A percentile compares a stretch with the other conserved stretches of the same genome.
These are phyloP conservation scores for Chrysolina americana DNA, from an alignment of 2,888 invertebrate species.

Conservation along the genomic window DNA sequence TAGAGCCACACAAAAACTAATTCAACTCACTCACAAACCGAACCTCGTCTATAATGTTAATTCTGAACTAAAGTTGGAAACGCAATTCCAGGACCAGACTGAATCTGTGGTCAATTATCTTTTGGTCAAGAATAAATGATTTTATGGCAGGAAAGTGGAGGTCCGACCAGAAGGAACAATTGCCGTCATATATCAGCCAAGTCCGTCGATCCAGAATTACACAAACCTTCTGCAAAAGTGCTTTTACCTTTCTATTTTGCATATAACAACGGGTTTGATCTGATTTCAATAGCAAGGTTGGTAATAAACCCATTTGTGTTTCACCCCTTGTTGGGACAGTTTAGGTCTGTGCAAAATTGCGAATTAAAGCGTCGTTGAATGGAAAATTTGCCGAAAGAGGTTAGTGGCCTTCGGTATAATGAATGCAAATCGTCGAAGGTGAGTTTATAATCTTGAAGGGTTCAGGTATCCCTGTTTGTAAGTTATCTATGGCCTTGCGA, in stretches of 20 bases:
- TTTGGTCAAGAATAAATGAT: conserved; percentile 69
- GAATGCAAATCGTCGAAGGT: conserved; percentile 12
- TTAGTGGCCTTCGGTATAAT: conserved; percentile 18
- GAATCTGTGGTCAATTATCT: conserved; percentile 70
- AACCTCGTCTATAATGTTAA: conserved; percentile 56
- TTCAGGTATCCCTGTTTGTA: background rate
- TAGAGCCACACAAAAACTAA: conserved; percentile 4
- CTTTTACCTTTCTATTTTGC: conserved; percentile 49
- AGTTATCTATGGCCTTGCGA: conserved; percentile 14
- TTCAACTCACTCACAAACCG: conserved; percentile 6
- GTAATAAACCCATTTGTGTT: conserved; percentile 58
- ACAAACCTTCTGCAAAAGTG: conserved; percentile 55
- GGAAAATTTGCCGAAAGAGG: conserved; percentile 20
- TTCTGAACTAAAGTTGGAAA: conserved; percentile 62
- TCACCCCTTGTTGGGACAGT: conserved; percentile 41
- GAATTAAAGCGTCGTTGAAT: conserved; percentile 35
- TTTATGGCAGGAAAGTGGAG: conserved; percentile 68
- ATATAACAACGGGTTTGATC: conserved; percentile 46
- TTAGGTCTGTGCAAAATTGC: conserved; percentile 42
- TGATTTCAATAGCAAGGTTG: conserved; percentile 45
- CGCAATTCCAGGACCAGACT: conserved; percentile 67
- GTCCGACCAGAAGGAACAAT: conserved; percentile 66
- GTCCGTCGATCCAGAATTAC: conserved; percentile 62
- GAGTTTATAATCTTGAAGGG: conserved; percentile 10
- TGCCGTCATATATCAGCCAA: conserved; percentile 65